These are phyloP conservation scores for Stenodera caucasica DNA, from an alignment of 2,888 invertebrate genomes.

Conservation along the genomic window DNA sequence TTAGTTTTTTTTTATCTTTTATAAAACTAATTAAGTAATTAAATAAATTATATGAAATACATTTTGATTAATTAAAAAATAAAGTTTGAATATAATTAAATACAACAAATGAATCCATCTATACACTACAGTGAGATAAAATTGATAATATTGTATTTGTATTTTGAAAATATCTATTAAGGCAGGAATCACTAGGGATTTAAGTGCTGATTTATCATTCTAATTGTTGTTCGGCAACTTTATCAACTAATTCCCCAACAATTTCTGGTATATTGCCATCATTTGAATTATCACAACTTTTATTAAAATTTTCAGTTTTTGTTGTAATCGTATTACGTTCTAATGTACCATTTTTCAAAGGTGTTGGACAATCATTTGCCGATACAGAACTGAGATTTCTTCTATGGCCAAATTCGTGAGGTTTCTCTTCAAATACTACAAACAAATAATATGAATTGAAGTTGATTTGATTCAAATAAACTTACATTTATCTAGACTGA, in stretches of 20 bases:
- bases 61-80: neutral
- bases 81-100: neutral
- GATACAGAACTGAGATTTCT: conserved; percentile 47
- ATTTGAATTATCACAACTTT: conserved; percentile 2
- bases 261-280: neutral
- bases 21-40: conserved; percentile 23
- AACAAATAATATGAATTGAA: conserved; percentile 25
- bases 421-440: conserved; percentile 76
- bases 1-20: conserved; percentile 12
- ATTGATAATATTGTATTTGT: conserved; percentile 16
- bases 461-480: conserved; percentile 29
- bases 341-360: conserved; percentile 24
- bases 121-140: conserved; percentile 17
- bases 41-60: conserved; percentile 18
- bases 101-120: conserved; percentile 4
- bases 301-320: neutral
- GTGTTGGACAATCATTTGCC: conserved; percentile 35
- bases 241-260: neutral
- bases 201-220: conserved; percentile 22
- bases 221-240: neutral
- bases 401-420: conserved; percentile 52
- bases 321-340: neutral
- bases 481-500: conserved; percentile 82
- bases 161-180: conserved; percentile 22
- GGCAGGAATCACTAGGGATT: conserved; percentile 31